Evolutionary conservation across 2,797 vertebrate species (phyloP), one percentile per base, ranked within the genome.

Genomic region (Poeciliopsis presidionis): DNA sequence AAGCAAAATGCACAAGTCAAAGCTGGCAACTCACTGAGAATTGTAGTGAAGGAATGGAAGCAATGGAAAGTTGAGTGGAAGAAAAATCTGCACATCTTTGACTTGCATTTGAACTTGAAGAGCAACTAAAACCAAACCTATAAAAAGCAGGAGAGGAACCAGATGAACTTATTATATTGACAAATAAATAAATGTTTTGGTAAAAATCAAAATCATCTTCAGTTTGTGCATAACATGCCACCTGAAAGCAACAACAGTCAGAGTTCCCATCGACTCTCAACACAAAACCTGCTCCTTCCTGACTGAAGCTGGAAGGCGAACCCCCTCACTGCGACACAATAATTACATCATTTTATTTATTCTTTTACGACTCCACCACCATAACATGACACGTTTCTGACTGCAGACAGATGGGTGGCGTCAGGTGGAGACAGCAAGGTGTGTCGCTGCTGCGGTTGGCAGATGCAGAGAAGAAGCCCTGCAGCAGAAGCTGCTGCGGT

Each of bases 201-300:
- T n/a, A n/a, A n/a, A n/a, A n/a, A n/a, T n/a, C n/a, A n/a, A n/a
- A n/a, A n/a, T n/a, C 55, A 3, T 11, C 11, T 61, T 30, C 1
- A 0, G 95, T 93, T 28, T 95, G 65, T 93, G 93, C 78, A 88
- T 95, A 77, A 93, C 90, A 0, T 96, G 94, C 76, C 79, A 39
- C 0, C 82, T 95, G 78, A 95, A 87, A 59, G 94, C 91, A 0
- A 92, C 82, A 0, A 7, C 49, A 0, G 1, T 81, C 43, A 87
- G 88, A 0, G 65, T 36, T 2, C 87, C 93, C 8, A 2, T 89
- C 5, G 77, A 88, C 90, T 57, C 61, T 0, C 75, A 81, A 2
- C 86, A 92, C 90, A 94, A 95, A 80, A 91, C 84, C 0, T 95
- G 93, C 46, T 95, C 91, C 0, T 95, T 83, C 89, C 5, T 93